Conservation (phyloP, 2,888 invertebrate genomes). For the Flexamia atlantica region DNA sequence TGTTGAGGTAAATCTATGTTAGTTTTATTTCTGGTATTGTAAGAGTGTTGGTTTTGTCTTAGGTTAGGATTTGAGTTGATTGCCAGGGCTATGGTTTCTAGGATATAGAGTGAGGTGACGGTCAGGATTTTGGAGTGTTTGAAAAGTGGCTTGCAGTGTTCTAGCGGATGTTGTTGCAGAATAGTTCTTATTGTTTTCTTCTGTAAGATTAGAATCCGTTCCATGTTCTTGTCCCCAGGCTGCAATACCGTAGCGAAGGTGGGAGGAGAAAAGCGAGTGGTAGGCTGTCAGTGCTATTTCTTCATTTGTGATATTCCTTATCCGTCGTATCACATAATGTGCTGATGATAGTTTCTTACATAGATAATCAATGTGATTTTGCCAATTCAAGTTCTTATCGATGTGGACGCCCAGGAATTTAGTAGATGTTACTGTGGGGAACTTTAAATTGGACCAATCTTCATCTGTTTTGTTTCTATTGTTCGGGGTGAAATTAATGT, state of each 20-base stretch:
- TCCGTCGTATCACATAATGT: neutral
- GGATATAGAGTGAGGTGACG: too few relatives aligned
- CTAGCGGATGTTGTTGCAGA: neutral
- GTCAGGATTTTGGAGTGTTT: neutral
- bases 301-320: neutral
- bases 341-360: neutral
- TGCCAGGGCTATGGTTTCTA: too few relatives aligned
- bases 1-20: neutral
- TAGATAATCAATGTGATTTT: neutral
- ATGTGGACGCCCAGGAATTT: neutral
- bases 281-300: neutral
- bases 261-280: neutral
- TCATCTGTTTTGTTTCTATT: neutral
- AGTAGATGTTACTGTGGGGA: neutral
- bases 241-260: neutral
- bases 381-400: neutral
- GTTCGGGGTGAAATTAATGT: constrained; percentile 9
- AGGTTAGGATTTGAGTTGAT: too few relatives aligned
- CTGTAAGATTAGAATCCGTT: neutral
- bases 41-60: too few relatives aligned
- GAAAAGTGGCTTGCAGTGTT: neutral
- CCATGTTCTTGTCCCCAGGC: neutral
- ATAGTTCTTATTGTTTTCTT: neutral
- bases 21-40: too few relatives aligned
- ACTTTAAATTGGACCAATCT: neutral